A percentile compares a stretch with the other conserved stretches of the same genome.
These are phyloP conservation scores for Ceratosolen fusciceps DNA, from an alignment of 1,140 invertebrate species.

Conservation along the genomic window DNA sequence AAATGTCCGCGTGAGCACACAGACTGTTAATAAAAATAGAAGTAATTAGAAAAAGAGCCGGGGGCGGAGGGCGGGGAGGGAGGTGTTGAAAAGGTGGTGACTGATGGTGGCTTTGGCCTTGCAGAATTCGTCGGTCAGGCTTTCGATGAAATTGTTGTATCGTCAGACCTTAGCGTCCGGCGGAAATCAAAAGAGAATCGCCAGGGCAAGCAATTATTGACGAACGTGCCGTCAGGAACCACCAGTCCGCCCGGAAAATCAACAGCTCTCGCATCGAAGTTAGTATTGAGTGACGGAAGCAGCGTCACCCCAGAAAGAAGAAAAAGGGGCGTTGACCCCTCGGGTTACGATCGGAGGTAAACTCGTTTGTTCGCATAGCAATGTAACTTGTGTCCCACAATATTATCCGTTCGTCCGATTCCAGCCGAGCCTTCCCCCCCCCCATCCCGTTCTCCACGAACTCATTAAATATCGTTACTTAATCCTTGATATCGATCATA, in stretches of 20 bases:
- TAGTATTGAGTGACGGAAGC: slow-evolving; percentile 64
- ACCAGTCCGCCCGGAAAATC: slow-evolving; percentile 64
- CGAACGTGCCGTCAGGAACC: slow-evolving; percentile 66
- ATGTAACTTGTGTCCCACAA: too few relatives aligned
- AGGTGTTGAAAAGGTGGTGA: background rate
- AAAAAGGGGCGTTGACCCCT: slow-evolving; percentile 57
- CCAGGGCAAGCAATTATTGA: slow-evolving; percentile 66
- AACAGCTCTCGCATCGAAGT: slow-evolving; percentile 62
- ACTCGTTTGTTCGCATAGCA: too few relatives aligned
- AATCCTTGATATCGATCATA: too few relatives aligned
- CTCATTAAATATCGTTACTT: too few relatives aligned
- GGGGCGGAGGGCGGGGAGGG: background rate
- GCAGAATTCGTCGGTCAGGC: slow-evolving; percentile 63
- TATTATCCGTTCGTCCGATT: too few relatives aligned
- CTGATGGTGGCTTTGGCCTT: background rate
- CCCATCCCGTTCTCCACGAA: too few relatives aligned
- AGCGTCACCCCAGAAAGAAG: slow-evolving; percentile 60
- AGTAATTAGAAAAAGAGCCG: too few relatives aligned
- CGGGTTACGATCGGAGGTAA: slow-evolving; percentile 37
- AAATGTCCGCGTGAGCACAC: too few relatives aligned
- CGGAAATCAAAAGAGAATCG: slow-evolving; percentile 70
- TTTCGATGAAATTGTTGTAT: slow-evolving; percentile 69
- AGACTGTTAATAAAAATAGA: too few relatives aligned
- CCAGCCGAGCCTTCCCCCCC: too few relatives aligned
- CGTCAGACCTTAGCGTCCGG: slow-evolving; percentile 67